phyloP scores from a whole-genome alignment of 2,888 invertebrate genomes.

The Phaonia tiefii region DNA sequence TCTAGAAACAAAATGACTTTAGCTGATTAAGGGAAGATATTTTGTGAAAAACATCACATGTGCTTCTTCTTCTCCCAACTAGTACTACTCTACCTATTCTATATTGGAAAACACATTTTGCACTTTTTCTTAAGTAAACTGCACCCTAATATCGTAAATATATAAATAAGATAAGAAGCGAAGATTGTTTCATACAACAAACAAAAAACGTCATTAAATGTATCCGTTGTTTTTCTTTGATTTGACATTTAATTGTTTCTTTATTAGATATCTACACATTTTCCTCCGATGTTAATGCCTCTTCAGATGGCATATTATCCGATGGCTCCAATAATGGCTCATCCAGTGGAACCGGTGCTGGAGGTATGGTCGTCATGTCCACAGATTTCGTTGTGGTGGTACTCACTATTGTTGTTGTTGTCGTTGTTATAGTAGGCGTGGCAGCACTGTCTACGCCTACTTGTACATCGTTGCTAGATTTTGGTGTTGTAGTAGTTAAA shows the following conservation, averaged over 20 bases:
- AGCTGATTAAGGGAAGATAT: no score
- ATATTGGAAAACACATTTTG: not conserved
- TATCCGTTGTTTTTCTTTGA: conserved; percentile 24
- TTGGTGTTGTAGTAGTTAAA: conserved; percentile 22
- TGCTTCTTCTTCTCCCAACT: no score
- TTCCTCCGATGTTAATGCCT: conserved; percentile 42
- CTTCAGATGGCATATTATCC: conserved; percentile 19
- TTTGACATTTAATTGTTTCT: conserved; percentile 30
- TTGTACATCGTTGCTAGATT: no score
- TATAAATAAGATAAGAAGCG: not conserved
- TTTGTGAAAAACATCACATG: no score
- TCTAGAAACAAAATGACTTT: no score
- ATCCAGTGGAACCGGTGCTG: not conserved
- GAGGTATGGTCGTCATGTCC: conserved; percentile 12
- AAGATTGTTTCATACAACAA: not conserved
- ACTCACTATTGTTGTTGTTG: not conserved
- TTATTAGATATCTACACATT: conserved; percentile 37
- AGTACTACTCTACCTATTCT: no score
- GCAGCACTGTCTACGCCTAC: not conserved
- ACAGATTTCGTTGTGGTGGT: not conserved
- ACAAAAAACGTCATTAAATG: no score
- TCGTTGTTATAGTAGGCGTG: not conserved
- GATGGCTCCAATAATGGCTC: conserved; percentile 30
- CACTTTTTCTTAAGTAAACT: not conserved
- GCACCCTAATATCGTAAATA: not conserved